Base-by-base conservation (phyloP, 2,113 vertebrate species). In the Gymnobelideus leadbeateri region DNA sequence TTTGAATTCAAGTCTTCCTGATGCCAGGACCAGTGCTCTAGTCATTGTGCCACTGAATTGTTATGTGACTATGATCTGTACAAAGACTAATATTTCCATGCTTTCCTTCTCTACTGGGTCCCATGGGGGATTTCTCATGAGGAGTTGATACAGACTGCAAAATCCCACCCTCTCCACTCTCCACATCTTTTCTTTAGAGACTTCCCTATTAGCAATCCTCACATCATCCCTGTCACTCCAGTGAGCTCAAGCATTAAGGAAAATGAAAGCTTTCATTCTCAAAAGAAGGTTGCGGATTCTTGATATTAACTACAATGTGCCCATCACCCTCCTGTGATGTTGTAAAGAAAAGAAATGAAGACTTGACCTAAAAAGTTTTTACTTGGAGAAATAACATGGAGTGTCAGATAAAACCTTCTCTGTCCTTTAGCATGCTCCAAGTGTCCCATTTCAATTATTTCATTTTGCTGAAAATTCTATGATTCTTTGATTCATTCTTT, bases 311-410 rank as follows among this genome's bases (percentile, higher is more conserved):
- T 11, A 16, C 9, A 37, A 24, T 31, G 14, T 14, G 14, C 46
- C 53, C 0, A n/a, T 94, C 84, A 8, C 28, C 43, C 25, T 26
- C 50, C 16, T 92, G 21, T 51, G 52, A 4, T 28, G 1, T 91
- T 95, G 94, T 90, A 46, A 52, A 68, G 12, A 47, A 93, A 93
- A 89, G 61, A 50, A 95, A 93, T 92, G 57, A 25, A 94, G 94
- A 23, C 1, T 28, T 54, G 4, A 14, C 0, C 19, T 23, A 19
- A 0, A 61, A 89, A 43, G 0, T 52, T 49, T 96, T 43, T 90
- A 49, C 50, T 90, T 37, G 46, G 19, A 84, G 68, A 23, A 43
- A 84, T 84, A 43, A 23, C n/a, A 84, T 84, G 68, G 37, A 84
- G 16, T 84, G 19, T 43, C 68, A 84, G 68, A 43, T 84, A 43